Percentiles rank a stretch among this genome's conserved stretches.
phyloP scores from a whole-genome alignment of 2,113 vertebrate species.

The Amazona vittata region DNA sequence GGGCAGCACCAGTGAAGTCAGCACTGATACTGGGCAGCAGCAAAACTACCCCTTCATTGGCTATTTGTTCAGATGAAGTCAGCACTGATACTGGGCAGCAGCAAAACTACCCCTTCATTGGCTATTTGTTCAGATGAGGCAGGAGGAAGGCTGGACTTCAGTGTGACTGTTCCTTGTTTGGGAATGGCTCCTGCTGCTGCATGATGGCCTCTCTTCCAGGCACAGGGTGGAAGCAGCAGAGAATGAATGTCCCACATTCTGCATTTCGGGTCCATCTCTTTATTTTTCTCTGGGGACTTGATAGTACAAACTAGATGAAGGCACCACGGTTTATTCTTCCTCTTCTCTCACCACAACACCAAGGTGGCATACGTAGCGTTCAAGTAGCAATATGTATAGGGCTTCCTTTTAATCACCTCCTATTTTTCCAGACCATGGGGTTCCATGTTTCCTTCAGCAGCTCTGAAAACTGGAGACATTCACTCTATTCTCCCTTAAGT shows the following conservation, averaged over 20 bases:
- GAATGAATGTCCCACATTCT: background rate
- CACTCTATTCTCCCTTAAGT: background rate
- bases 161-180: background rate
- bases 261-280: background rate
- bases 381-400: background rate
- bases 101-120: background rate
- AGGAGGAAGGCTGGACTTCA: background rate
- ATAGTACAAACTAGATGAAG: background rate
- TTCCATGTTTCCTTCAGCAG: background rate
- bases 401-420: background rate
- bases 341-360: background rate
- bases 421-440: background rate
- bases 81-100: background rate
- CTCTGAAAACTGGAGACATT: background rate
- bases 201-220: background rate
- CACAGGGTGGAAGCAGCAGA: background rate
- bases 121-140: background rate
- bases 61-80: background rate
- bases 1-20: background rate
- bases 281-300: background rate
- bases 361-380: background rate
- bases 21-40: background rate
- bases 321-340: rapidly evolving
- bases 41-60: background rate
- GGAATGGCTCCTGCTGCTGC: background rate